Evolutionary conservation across 2,113 vertebrate genomes (phyloP).

Genomic region (Mormoops blainvillei): DNA sequence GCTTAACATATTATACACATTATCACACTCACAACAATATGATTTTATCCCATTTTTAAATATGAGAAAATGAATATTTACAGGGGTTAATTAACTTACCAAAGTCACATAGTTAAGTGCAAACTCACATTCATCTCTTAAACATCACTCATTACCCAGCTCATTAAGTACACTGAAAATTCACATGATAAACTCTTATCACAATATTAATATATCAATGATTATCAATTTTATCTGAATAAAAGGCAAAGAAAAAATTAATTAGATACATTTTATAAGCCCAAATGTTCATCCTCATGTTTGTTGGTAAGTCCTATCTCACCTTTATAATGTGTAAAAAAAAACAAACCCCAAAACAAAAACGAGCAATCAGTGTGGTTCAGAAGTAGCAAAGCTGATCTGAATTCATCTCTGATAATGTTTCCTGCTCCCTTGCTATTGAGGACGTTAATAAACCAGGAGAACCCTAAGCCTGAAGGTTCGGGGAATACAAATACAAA

Average conservation of each 20-base stretch:
- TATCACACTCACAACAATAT: neutral
- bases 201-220: neutral
- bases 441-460: neutral
- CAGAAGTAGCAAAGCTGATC: neutral
- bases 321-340: neutral
- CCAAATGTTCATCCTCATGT: neutral
- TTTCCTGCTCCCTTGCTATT: neutral
- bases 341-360: neutral
- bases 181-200: neutral
- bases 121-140: neutral
- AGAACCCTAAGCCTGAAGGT: neutral
- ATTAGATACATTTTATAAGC: neutral
- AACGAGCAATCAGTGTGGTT: neutral
- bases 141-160: neutral
- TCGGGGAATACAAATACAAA: neutral
- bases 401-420: neutral
- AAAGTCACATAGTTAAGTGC: neutral
- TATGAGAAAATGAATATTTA: neutral
- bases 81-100: neutral
- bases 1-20: neutral
- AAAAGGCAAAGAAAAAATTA: neutral
- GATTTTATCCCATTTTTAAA: neutral
- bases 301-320: neutral
- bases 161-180: neutral
- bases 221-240: neutral